phyloP scores from a whole-genome alignment of 2,113 vertebrate species.

The Pleuronectes platessa region DNA sequence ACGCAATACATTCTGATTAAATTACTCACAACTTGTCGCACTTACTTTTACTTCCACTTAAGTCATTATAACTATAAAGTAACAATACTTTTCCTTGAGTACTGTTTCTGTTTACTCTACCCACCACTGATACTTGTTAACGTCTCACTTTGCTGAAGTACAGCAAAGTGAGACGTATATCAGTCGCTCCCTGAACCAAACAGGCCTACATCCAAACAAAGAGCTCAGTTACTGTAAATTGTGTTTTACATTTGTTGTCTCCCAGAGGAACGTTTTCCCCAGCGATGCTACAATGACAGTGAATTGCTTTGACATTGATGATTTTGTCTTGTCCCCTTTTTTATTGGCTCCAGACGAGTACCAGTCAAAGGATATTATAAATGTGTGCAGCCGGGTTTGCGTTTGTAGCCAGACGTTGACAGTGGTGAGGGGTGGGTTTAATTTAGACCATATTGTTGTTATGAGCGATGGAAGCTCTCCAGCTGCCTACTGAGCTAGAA shows the following conservation, averaged over 20 bases:
- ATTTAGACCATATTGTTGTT: conserved; percentile 74
- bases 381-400: conserved; percentile 37
- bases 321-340: conserved; percentile 55
- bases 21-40: too few species aligned
- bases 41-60: too few species aligned
- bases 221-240: conserved; percentile 9
- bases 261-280: conserved; percentile 15
- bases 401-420: conserved; percentile 51
- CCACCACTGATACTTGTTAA: background rate
- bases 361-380: conserved; percentile 59
- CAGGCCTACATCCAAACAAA: conserved; percentile 16
- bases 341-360: conserved; percentile 50
- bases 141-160: background rate
- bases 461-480: conserved; percentile 68
- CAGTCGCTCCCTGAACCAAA: conserved; percentile 12
- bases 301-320: conserved; percentile 46
- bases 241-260: conserved; percentile 32
- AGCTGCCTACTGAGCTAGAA: conserved; percentile 67
- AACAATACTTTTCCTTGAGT: too few species aligned
- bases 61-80: too few species aligned
- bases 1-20: too few species aligned
- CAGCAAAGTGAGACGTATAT: background rate
- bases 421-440: conserved; percentile 58
- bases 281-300: conserved; percentile 13
- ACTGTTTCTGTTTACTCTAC: too few species aligned